phyloP scores from a whole-genome alignment of 2,797 vertebrate species.

The Ceryle rudis region DNA sequence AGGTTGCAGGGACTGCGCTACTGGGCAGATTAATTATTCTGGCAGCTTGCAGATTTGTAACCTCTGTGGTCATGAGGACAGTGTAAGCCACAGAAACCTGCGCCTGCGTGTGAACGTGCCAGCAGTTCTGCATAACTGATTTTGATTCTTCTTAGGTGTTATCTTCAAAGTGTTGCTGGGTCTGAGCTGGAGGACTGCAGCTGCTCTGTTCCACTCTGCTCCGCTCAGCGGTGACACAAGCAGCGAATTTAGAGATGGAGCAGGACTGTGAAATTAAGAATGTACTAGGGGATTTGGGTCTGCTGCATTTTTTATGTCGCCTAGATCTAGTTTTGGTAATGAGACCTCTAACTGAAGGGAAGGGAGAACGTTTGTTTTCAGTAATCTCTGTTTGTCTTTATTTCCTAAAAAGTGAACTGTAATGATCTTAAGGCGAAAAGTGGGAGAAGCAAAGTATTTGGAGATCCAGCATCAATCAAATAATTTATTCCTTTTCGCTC shows the following conservation, averaged over 20 bases:
- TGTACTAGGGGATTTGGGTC: fast-evolving
- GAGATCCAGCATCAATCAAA: neutral
- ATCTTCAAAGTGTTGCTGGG: neutral
- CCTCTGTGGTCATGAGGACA: neutral
- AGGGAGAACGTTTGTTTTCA: neutral
- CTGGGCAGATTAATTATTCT: neutral
- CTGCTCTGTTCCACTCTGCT: neutral
- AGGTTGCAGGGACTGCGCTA: neutral
- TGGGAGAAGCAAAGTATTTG: neutral
- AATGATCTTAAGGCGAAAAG: neutral
- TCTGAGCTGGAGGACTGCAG: neutral
- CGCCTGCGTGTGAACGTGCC: neutral
- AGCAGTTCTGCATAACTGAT: neutral
- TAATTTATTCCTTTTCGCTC: conserved; percentile 23
- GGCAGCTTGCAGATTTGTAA: neutral
- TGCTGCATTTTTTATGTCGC: neutral
- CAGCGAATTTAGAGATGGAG: neutral
- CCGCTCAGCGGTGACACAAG: neutral
- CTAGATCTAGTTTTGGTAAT: neutral
- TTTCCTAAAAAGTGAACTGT: neutral
- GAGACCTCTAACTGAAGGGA: neutral
- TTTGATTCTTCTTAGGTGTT: fast-evolving
- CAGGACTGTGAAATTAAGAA: neutral
- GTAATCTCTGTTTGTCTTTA: neutral
- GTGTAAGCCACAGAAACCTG: neutral